Evolutionary conservation across 1,140 invertebrate species (phyloP).

Genomic region (Apis dorsata): DNA sequence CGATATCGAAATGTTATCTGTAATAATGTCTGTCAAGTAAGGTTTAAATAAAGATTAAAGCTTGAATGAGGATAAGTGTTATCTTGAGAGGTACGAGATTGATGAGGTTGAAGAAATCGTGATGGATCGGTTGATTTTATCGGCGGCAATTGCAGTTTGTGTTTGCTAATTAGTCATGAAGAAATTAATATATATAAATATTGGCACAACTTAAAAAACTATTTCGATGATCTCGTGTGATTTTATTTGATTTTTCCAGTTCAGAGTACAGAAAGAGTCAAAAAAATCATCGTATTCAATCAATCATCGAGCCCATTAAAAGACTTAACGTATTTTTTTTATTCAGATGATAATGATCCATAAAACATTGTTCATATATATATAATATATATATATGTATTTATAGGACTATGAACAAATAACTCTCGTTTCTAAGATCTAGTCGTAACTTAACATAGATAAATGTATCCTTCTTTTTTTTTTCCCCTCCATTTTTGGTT

Average conservation of each 20-base stretch:
- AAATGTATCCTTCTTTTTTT: conserved; percentile 36
- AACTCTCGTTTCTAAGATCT: conserved; percentile 64
- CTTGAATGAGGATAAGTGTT: no score
- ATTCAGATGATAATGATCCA: conserved; percentile 74
- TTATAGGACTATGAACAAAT: conserved; percentile 71
- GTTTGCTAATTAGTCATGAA: not conserved
- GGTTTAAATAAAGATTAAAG: no score
- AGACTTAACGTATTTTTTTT: conserved; percentile 72
- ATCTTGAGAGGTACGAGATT: no score
- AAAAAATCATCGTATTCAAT: conserved; percentile 9
- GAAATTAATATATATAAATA: not conserved
- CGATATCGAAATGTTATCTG: no score
- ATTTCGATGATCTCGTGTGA: not conserved
- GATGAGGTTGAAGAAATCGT: no score
- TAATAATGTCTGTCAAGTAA: no score
- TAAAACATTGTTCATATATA: conserved; percentile 73
- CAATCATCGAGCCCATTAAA: conserved; percentile 59
- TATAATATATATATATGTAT: conserved; percentile 49
- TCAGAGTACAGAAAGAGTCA: not conserved
- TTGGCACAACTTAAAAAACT: not conserved
- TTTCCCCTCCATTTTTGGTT: not conserved
- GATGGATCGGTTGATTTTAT: no score
- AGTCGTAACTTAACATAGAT: conserved; percentile 59
- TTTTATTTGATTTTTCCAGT: conserved; percentile 3
- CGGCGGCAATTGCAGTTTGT: no score